A percentile compares a stretch with the other conserved stretches of the same genome.
These are phyloP conservation scores for Climacteris rufus DNA, from an alignment of 2,113 vertebrate species.

Conservation along the genomic window DNA sequence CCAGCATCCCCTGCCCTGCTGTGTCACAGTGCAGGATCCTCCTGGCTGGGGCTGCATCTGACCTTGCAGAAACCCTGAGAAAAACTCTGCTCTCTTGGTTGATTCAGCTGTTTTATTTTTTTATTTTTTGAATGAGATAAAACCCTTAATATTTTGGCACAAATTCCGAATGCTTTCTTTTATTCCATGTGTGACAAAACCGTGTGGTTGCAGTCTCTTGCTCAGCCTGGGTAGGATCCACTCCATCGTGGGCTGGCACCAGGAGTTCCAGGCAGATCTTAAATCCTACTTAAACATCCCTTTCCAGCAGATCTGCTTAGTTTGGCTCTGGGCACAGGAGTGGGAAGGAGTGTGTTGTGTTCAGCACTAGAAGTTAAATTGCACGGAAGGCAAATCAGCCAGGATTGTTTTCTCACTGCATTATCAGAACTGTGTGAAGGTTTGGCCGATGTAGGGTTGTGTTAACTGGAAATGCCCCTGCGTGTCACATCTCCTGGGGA, in stretches of 20 bases:
- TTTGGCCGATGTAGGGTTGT: background rate
- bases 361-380: background rate
- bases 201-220: background rate
- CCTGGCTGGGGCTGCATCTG: background rate
- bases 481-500: background rate
- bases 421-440: background rate
- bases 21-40: background rate
- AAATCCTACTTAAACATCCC: background rate
- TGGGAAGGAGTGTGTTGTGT: background rate
- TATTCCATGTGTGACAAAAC: background rate
- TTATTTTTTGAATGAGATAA: background rate
- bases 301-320: background rate
- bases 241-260: background rate
- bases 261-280: background rate
- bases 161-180: background rate
- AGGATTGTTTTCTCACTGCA: background rate
- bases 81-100: background rate
- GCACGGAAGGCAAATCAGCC: background rate
- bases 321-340: background rate
- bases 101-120: background rate
- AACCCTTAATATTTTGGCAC: background rate
- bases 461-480: background rate
- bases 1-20: background rate
- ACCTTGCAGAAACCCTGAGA: background rate
- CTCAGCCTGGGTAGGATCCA: background rate